Conservation (phyloP, 1,140 invertebrate genomes). For the Leucophenga varia region DNA sequence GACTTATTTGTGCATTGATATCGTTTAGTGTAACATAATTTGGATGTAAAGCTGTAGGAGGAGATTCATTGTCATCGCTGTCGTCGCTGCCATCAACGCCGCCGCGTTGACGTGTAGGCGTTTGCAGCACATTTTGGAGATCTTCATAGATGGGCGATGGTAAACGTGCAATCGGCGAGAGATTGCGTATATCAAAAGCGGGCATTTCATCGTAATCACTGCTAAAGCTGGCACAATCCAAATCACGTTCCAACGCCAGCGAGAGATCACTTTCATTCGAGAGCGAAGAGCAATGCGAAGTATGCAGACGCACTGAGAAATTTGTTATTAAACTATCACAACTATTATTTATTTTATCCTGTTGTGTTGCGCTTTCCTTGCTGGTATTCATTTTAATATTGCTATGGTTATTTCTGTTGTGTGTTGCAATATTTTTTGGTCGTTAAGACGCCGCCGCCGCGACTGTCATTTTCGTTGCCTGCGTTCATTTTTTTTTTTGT, state of each 20-base stretch:
- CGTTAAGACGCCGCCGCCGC: too few species aligned
- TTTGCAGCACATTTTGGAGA: constrained; percentile 23
- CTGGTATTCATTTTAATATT: too few species aligned
- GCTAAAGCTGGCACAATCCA: constrained; percentile 8
- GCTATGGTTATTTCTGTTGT: too few species aligned
- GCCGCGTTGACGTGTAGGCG: neutral
- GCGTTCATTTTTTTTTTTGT: too few species aligned
- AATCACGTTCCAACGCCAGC: constrained; percentile 38
- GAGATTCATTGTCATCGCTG: constrained; percentile 3
- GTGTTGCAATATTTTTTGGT: too few species aligned
- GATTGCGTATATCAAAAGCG: constrained; percentile 42
- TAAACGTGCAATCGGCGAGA: constrained; percentile 43
- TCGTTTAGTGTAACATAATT: constrained; percentile 47
- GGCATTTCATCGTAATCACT: constrained; percentile 41
- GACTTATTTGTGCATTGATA: constrained; percentile 50
- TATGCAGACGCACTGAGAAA: constrained; percentile 25
- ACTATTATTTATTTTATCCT: too few species aligned
- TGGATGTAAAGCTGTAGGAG: constrained; percentile 16
- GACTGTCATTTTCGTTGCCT: too few species aligned
- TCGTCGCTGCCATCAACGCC: neutral
- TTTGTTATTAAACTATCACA: too few species aligned
- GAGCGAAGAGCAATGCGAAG: constrained; percentile 34
- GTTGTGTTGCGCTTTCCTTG: too few species aligned
- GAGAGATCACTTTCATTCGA: constrained; percentile 46
- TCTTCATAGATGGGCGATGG: constrained; percentile 37